These are phyloP conservation scores for Kryptolebias ocellatus DNA, from an alignment of 2,797 vertebrate genomes.

Conservation along the genomic window DNA sequence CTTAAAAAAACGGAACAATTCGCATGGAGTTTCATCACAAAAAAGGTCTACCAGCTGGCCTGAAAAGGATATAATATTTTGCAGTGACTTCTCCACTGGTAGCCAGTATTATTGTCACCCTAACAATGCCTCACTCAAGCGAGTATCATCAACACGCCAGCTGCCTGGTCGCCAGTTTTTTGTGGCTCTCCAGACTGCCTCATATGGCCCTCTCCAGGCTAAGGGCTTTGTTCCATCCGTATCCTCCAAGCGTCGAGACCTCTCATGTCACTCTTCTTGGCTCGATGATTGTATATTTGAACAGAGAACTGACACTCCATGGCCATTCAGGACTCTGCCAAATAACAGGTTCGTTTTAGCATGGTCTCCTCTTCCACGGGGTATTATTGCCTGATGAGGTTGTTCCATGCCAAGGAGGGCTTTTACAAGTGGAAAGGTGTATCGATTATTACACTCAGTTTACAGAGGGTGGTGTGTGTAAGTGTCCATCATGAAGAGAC, in stretches of 20 bases:
- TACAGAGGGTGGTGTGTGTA: conserved; percentile 25
- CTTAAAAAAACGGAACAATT: conserved; percentile 21
- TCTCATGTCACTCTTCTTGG: conserved; percentile 60
- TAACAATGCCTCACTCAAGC: conserved; percentile 41
- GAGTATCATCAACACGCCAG: conserved; percentile 46
- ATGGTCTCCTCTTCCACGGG: conserved; percentile 31
- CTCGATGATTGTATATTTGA: conserved; percentile 59
- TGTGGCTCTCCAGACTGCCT: conserved; percentile 44
- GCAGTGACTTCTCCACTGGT: conserved; percentile 30
- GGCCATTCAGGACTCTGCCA: conserved; percentile 62
- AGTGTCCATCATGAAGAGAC: conserved; percentile 44
- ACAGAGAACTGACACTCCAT: conserved; percentile 53
- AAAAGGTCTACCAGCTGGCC: conserved; percentile 29
- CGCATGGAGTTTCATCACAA: conserved; percentile 19
- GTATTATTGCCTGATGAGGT: conserved; percentile 41
- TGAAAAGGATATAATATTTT: conserved; percentile 37
- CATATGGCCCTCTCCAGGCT: conserved; percentile 34
- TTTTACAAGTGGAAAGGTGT: conserved; percentile 38
- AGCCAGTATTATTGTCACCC: conserved; percentile 42
- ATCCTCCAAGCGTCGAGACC: conserved; percentile 50
- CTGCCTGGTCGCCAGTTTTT: conserved; percentile 29
- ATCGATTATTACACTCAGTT: conserved; percentile 35
- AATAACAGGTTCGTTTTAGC: conserved; percentile 63
- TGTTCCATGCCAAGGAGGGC: conserved; percentile 40
- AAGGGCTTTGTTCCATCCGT: conserved; percentile 60